Percentiles rank a stretch among this genome's conserved stretches.
phyloP scores from a whole-genome alignment of 1,140 invertebrate genomes.

The Uloborus diversus region DNA sequence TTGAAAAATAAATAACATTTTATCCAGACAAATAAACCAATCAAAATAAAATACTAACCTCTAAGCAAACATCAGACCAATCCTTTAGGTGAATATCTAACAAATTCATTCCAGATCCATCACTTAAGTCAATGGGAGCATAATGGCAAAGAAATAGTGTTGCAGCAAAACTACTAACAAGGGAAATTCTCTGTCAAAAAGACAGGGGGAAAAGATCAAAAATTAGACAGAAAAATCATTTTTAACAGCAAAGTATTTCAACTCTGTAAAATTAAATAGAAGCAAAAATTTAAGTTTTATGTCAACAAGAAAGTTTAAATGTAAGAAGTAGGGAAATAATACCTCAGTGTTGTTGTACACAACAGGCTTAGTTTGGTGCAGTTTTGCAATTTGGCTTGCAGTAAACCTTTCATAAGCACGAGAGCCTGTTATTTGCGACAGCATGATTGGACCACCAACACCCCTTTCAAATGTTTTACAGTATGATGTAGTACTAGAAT shows the following conservation, averaged over 20 bases:
- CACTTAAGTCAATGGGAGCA: constrained; percentile 89
- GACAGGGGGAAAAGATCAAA: neutral
- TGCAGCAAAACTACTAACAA: constrained; percentile 91
- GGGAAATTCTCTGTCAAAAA: constrained; percentile 79
- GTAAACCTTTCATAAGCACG: constrained; percentile 94
- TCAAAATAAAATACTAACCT: constrained; percentile 69
- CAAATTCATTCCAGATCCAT: constrained; percentile 97
- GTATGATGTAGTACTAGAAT: constrained; percentile 84
- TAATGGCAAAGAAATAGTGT: constrained; percentile 89
- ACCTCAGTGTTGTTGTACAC: constrained; percentile 85
- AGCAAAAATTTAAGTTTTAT: too few species aligned
- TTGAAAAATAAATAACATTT: too few species aligned
- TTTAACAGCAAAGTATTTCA: too few species aligned
- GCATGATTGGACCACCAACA: constrained; percentile 79
- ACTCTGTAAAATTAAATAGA: too few species aligned
- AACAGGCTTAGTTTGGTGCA: constrained; percentile 76
- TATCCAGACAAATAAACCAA: too few species aligned
- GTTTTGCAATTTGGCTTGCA: constrained; percentile 90
- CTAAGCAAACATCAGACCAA: constrained; percentile 80
- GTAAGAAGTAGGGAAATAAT: constrained; percentile 41
- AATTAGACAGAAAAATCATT: neutral
- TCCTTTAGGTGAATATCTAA: constrained; percentile 82
- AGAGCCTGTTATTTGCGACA: constrained; percentile 90
- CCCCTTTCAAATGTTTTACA: constrained; percentile 81
- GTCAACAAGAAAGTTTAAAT: neutral